phyloP scores from a whole-genome alignment of 2,888 invertebrate species.

The Phania funesta region DNA sequence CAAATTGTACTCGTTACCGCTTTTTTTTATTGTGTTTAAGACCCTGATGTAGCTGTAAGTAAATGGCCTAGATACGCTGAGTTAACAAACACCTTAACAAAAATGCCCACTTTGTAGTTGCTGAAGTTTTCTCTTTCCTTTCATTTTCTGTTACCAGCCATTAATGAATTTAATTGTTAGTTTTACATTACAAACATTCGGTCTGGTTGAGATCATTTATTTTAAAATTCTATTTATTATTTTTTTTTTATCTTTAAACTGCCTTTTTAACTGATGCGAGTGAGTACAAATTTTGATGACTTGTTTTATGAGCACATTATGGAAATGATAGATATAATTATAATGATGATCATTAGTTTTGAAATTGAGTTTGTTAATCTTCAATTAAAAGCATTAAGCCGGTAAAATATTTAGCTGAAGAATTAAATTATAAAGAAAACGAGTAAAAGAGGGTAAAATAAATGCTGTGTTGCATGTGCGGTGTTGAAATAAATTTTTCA shows the following conservation, averaged over 20 bases:
- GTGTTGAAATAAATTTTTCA: no score
- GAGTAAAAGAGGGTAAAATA: no score
- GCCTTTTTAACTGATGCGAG: constrained; percentile 50
- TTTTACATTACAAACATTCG: constrained; percentile 43
- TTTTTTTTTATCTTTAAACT: constrained; percentile 23
- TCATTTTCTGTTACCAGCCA: constrained; percentile 26
- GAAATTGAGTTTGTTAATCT: background rate
- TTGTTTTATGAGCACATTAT: constrained; percentile 50
- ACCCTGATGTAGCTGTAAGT: background rate
- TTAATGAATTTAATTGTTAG: constrained; percentile 63
- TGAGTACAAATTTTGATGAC: constrained; percentile 55
- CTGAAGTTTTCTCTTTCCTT: background rate
- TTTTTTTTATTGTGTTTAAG: background rate
- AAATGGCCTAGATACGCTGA: constrained; percentile 43
- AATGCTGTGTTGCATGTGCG: no score
- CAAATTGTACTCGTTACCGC: constrained; percentile 22
- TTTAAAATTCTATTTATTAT: background rate
- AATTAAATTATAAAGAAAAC: no score
- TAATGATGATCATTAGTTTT: constrained; percentile 28
- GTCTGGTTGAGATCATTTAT: constrained; percentile 25
- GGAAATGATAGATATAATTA: constrained; percentile 6
- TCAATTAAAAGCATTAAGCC: no score
- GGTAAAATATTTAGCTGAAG: no score
- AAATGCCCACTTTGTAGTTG: background rate
- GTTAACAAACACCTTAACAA: constrained; percentile 26